These are phyloP conservation scores for Chelmon rostratus DNA, from an alignment of 2,797 vertebrate genomes.

Conservation along the genomic window DNA sequence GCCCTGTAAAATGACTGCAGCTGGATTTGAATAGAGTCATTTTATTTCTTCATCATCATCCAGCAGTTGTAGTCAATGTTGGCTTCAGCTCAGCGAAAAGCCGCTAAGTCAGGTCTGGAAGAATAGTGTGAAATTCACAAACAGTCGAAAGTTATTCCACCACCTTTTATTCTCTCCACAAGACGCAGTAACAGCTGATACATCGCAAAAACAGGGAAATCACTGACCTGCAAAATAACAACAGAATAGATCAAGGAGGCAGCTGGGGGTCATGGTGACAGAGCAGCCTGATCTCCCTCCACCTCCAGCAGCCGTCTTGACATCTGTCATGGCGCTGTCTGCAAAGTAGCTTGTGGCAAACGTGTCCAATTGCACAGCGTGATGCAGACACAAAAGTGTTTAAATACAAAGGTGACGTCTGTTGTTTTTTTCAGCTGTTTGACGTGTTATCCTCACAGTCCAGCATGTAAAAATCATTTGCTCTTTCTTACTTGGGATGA, in stretches of 20 bases:
- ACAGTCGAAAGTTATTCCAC: neutral
- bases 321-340: neutral
- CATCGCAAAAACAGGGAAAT: neutral
- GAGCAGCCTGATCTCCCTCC: slow-evolving; percentile 2
- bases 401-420: neutral
- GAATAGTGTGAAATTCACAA: neutral
- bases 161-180: neutral
- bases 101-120: neutral
- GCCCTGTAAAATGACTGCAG: slow-evolving; percentile 21
- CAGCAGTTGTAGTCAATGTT: neutral
- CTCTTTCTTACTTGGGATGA: neutral
- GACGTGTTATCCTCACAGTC: neutral
- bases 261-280: slow-evolving; percentile 46
- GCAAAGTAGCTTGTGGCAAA: neutral
- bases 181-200: neutral
- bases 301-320: slow-evolving; percentile 9
- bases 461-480: neutral
- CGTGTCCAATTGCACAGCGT: neutral
- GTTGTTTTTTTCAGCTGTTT: neutral
- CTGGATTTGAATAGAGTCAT: neutral
- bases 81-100: neutral
- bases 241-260: neutral
- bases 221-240: neutral
- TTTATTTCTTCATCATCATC: neutral
- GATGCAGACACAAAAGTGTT: neutral